Evolutionary conservation across 2,113 vertebrate genomes (phyloP), one percentile per base, ranked within the genome.

Genomic region (Hemicordylus capensis): DNA sequence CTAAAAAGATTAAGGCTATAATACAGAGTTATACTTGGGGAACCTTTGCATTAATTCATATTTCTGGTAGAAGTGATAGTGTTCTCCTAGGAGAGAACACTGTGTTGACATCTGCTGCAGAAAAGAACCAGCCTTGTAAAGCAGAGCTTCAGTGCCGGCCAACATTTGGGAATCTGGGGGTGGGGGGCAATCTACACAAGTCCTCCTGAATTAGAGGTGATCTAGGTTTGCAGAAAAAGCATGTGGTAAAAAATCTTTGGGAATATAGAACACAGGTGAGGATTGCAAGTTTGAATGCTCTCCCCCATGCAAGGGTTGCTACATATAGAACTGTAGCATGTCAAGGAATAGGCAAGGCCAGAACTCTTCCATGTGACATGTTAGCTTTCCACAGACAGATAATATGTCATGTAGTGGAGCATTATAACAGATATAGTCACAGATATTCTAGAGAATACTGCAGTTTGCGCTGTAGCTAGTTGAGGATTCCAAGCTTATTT

Each of bases 51-150:
- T 24, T 80, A 83, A 84, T 77, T 84, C 20, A 81, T 82, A 87
- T 51, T 89, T 85, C 87, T 88, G 39, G 58, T 44, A 24, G 51
- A 48, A 69, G 1, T 37, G 64, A 79, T 37, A 34, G 48, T 81
- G 37, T 19, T 85, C n/a, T 0, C 0, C 1, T 26, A 37, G 59
- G 44, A 0, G 0, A 56, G 83, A 79, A 74, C 46, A 39, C 54
- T 24, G 20, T 80, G 77, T 78, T 83, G 74, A 92, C 48, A 61
- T 84, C 48, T 74, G 85, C 76, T 87, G 84, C 22, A 85, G 78
- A 91, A 80, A 83, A 81, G 31, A 12, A 3, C 31, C 77, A 61
- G 4, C 56, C 22, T 85, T 76, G 66, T 31, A 59, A 44, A 74
- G 61, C 28, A 78, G 69, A 26, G 15, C 19, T 64, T 37, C n/a